Base-by-base conservation (phyloP, 2,888 invertebrate species). In the Agrochola litura region DNA sequence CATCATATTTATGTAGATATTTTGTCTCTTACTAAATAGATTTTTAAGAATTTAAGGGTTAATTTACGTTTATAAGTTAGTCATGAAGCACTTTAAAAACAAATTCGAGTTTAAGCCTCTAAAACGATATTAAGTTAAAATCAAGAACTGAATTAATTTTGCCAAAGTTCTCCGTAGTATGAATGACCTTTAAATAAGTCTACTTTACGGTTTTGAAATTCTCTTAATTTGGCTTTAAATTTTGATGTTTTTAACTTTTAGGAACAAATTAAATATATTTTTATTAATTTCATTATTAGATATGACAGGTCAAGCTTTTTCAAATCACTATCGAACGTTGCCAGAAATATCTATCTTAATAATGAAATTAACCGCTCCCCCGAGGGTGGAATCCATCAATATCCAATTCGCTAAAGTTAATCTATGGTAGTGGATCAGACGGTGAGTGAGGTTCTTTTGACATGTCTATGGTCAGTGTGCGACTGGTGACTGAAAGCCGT, bases 341-440 rank as follows among this genome's bases (percentile, higher is more conserved):
- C 16, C 64, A 52, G 22, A 52, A 65, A 58, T 67, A 54, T 70
- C 60, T 67, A 54, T 70, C 60, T 80, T 56, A 61, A 69, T 83
- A 63, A 76, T 71, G 25, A 66, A 60, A 76, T 84, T 76, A 83
- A 73, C 56, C 46, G 64, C 14, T 25, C 63, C 30, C 56, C 64
- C 58, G n/a, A 25, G 73, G 65, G 52, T 63, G 64, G 61, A 73
- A 78, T 76, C 73, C 70, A 75, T 84, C 78, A 71, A 84, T 70
- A 82, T 75, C 70, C 76, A 79, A 76, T 79, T 65, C 70, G 73
- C 66, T 79, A 73, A 63, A 72, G 73, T 75, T 84, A 78, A 84
- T 80, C 77, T 67, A 73, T 72, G 46, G 75, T 77, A 84, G 84
- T 86, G 79, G 84, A 67, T 74, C 77, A 75, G 65, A 61, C 64